Evolutionary conservation across 1,140 invertebrate species (phyloP).

Genomic region (Drosophila tani): DNA sequence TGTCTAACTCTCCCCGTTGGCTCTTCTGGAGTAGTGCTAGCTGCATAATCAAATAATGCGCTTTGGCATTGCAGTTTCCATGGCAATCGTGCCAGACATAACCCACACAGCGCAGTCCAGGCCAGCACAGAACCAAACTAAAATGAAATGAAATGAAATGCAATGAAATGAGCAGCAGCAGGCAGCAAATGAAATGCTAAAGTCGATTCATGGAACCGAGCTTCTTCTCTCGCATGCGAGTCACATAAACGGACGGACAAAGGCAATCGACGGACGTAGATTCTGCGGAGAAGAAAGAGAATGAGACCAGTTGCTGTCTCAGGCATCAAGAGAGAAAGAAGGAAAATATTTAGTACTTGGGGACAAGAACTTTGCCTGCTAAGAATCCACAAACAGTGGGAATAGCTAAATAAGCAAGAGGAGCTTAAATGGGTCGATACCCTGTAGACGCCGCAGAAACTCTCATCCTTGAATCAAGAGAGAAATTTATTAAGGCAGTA

Average conservation of each 20-base stretch:
- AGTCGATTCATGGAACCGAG: conserved; percentile 36
- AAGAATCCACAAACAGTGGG: conserved; percentile 31
- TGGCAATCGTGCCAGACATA: conserved; percentile 46
- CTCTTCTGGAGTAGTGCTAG: conserved; percentile 10
- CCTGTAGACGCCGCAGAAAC: not conserved
- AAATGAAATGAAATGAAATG: conserved; percentile 45
- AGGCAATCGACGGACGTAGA: conserved; percentile 30
- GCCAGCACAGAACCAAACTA: conserved; percentile 2
- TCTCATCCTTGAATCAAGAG: not conserved
- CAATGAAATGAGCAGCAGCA: conserved; percentile 32
- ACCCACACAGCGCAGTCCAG: conserved; percentile 14
- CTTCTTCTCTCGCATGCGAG: conserved; percentile 46
- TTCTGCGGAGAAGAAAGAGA: conserved; percentile 15
- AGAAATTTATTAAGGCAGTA: too few relatives aligned
- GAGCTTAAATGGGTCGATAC: conserved; percentile 1
- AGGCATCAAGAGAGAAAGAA: not conserved
- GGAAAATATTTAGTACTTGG: conserved; percentile 27
- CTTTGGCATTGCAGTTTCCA: conserved; percentile 54
- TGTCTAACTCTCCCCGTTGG: not conserved
- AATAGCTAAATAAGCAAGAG: conserved; percentile 18
- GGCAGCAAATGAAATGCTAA: conserved; percentile 34
- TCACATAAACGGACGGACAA: conserved; percentile 53
- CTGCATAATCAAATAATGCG: conserved; percentile 58
- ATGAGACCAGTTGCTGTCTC: not conserved
- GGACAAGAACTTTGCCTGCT: conserved; percentile 37